Evolutionary conservation across 1,140 invertebrate genomes (phyloP).

Genomic region (Zaprionus ghesquierei): DNA sequence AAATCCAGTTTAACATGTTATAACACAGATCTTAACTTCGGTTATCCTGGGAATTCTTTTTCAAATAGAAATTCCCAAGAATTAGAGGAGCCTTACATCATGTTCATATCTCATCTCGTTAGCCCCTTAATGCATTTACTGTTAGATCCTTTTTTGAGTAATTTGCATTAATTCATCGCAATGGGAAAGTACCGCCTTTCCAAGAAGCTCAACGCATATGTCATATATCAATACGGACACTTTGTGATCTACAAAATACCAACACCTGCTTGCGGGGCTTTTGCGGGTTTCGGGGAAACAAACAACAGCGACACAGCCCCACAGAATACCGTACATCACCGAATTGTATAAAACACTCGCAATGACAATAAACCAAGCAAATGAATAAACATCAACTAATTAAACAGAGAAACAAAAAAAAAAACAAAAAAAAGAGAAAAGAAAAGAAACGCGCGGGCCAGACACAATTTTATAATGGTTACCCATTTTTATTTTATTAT

Average conservation of each 20-base stretch:
- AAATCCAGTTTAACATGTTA: too few relatives aligned
- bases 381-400: neutral
- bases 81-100: too few relatives aligned
- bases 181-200: neutral
- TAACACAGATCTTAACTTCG: too few relatives aligned
- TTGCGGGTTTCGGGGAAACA: too few relatives aligned
- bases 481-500: slow-evolving; percentile 20
- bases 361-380: neutral
- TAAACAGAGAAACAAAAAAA: neutral
- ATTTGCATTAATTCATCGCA: neutral
- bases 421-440: slow-evolving; percentile 15
- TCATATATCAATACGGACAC: neutral
- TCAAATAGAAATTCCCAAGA: too few relatives aligned
- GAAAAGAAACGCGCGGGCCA: neutral
- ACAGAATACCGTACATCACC: too few relatives aligned
- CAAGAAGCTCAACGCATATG: too few relatives aligned
- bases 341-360: neutral
- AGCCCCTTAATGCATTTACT: too few relatives aligned
- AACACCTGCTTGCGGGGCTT: too few relatives aligned
- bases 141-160: neutral
- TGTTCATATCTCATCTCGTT: too few relatives aligned
- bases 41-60: too few relatives aligned
- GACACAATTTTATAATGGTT: slow-evolving; percentile 1
- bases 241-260: neutral
- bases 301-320: neutral